phyloP scores from a whole-genome alignment of 2,888 invertebrate species.

The Disparrhopalites patrizii region DNA sequence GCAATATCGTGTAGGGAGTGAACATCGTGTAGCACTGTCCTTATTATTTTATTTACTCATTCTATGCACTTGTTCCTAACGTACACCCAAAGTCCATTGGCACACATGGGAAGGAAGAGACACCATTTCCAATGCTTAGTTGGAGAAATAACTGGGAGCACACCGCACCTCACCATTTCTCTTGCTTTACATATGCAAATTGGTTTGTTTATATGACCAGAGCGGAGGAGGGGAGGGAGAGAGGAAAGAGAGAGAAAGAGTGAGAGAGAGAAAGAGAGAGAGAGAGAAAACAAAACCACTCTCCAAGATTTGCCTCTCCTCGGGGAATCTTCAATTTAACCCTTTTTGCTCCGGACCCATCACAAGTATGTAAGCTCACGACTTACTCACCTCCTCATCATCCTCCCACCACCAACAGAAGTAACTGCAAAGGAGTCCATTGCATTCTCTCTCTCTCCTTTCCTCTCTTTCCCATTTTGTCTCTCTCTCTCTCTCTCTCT shows the following conservation, averaged over 20 bases:
- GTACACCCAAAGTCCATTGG: too few relatives aligned
- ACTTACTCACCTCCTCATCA: conserved; percentile 5
- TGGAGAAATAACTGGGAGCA: too few relatives aligned
- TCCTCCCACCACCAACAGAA: conserved; percentile 21
- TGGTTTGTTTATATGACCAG: conserved; percentile 4
- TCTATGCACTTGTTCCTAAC: too few relatives aligned
- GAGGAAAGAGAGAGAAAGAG: too few relatives aligned
- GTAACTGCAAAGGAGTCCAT: conserved; percentile 17
- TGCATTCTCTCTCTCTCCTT: conserved; percentile 21
- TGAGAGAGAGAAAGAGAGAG: background rate
- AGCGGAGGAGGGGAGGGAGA: background rate
- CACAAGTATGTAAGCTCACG: conserved; percentile 2
- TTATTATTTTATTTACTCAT: too few relatives aligned
- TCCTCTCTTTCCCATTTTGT: conserved; percentile 13
- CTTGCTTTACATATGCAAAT: conserved; percentile 18
- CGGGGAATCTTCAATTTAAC: conserved; percentile 22
- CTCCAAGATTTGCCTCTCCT: conserved; percentile 21
- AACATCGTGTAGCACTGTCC: too few relatives aligned
- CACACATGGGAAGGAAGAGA: too few relatives aligned
- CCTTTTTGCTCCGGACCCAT: background rate
- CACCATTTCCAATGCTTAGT: too few relatives aligned
- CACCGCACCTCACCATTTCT: too few relatives aligned
- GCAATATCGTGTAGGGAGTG: too few relatives aligned
- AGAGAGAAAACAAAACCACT: background rate
- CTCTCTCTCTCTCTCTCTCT: background rate